Percentiles rank a stretch among this genome's conserved stretches.
phyloP scores from a whole-genome alignment of 2,113 vertebrate species.

The Mirza zaza region DNA sequence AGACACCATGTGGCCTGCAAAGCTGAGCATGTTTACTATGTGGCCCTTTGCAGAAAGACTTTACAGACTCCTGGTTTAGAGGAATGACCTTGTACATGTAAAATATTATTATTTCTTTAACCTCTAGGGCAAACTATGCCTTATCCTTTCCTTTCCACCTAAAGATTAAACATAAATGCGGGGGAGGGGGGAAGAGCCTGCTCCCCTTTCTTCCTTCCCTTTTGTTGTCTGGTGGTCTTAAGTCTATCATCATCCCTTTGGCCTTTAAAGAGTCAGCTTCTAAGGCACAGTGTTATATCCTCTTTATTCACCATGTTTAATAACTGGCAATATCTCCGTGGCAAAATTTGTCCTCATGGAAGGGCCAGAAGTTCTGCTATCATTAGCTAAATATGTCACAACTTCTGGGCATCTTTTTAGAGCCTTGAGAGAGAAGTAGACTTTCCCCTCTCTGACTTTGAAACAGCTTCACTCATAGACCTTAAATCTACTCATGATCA shows the following conservation, averaged over 20 bases:
- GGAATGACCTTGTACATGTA: background rate
- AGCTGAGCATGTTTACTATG: background rate
- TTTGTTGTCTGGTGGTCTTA: background rate
- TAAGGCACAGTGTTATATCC: background rate
- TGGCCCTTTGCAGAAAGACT: background rate
- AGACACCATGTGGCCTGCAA: background rate
- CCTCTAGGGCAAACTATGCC: background rate
- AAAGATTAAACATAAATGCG: background rate
- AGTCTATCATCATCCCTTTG: background rate
- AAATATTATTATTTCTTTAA: slow-evolving; percentile 35
- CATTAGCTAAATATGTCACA: background rate
- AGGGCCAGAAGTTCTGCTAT: background rate
- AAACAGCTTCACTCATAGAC: background rate
- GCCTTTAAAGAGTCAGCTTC: background rate
- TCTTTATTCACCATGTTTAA: background rate
- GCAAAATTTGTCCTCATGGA: background rate
- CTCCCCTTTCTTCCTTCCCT: background rate
- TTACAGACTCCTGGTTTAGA: background rate
- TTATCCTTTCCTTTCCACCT: background rate
- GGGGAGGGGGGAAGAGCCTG: background rate
- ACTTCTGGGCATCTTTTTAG: background rate
- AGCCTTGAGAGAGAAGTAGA: background rate
- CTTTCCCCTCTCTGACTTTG: slow-evolving; percentile 14
- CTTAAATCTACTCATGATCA: background rate
- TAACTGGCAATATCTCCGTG: background rate